A percentile compares a stretch with the other conserved stretches of the same genome.
These are phyloP conservation scores for Eospalax fontanierii DNA, from an alignment of 2,797 vertebrate genomes.

Conservation along the genomic window DNA sequence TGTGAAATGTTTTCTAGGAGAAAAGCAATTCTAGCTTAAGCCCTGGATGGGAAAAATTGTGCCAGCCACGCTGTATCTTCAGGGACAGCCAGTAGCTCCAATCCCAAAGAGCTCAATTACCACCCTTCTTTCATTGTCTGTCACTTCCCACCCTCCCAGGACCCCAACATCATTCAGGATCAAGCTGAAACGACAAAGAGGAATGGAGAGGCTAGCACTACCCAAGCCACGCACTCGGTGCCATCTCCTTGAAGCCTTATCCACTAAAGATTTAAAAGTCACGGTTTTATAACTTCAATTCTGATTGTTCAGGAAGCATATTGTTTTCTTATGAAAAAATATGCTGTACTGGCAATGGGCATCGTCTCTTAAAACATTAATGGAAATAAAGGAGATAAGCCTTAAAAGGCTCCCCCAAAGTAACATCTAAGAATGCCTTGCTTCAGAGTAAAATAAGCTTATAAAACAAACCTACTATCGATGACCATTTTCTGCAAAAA, in stretches of 20 bases:
- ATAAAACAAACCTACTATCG: slow-evolving; percentile 24
- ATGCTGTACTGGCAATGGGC: background rate
- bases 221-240: background rate
- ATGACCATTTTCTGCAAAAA: slow-evolving; percentile 53
- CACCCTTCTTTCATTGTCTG: slow-evolving; percentile 38
- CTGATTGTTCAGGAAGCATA: slow-evolving; percentile 60
- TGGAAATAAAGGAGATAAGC: background rate
- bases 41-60: background rate
- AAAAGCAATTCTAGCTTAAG: slow-evolving; percentile 56
- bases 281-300: slow-evolving; percentile 18
- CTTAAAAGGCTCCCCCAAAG: slow-evolving; percentile 45
- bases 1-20: slow-evolving; percentile 12
- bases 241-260: slow-evolving; percentile 13
- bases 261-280: slow-evolving; percentile 30
- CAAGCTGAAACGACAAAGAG: slow-evolving; percentile 50
- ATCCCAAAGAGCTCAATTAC: slow-evolving; percentile 73
- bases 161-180: slow-evolving; percentile 54
- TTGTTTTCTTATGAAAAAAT: slow-evolving; percentile 42
- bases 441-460: slow-evolving; percentile 18
- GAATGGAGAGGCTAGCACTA: background rate
- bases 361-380: slow-evolving; percentile 14
- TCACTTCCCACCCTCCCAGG: slow-evolving; percentile 42
- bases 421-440: slow-evolving; percentile 28
- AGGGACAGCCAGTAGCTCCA: slow-evolving; percentile 38
- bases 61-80: slow-evolving; percentile 39